A percentile compares a stretch with the other conserved stretches of the same genome.
Evolutionary conservation across 1,140 invertebrate species (phyloP).

Genomic region (Dendrolimus kikuchii): DNA sequence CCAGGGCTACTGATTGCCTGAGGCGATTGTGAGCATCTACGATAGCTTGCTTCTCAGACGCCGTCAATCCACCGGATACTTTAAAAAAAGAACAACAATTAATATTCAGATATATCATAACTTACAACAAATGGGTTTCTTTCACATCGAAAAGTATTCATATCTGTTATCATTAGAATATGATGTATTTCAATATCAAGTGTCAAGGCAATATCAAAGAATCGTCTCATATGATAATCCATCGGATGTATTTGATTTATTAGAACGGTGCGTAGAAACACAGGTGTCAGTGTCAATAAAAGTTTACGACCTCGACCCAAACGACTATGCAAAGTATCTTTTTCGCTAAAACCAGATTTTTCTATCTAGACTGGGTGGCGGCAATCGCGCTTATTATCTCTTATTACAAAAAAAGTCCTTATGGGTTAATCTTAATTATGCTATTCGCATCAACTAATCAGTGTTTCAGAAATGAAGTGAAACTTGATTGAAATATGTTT

Average conservation of each 20-base stretch:
- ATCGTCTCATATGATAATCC: constrained; percentile 41
- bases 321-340: constrained; percentile 52
- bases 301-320: constrained; percentile 55
- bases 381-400: constrained; percentile 34
- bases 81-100: constrained; percentile 24
- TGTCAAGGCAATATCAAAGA: constrained; percentile 31
- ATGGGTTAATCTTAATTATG: too few relatives aligned
- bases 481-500: background rate
- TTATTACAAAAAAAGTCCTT: constrained; percentile 5
- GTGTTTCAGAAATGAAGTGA: too few relatives aligned
- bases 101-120: background rate
- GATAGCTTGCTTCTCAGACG: constrained; percentile 81
- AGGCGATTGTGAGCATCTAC: constrained; percentile 86
- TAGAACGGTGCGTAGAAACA: constrained; percentile 41
- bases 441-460: too few relatives aligned
- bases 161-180: background rate
- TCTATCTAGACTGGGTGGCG: constrained; percentile 60
- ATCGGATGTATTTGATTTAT: constrained; percentile 44
- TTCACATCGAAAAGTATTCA: background rate
- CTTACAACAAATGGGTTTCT: background rate
- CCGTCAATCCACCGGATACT: constrained; percentile 79
- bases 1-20: constrained; percentile 84
- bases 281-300: constrained; percentile 60
- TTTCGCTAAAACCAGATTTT: constrained; percentile 34
- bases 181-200: constrained; percentile 8